Base-by-base conservation (phyloP, 23 tunicate genomes). In the Aplidium turbinatum region DNA sequence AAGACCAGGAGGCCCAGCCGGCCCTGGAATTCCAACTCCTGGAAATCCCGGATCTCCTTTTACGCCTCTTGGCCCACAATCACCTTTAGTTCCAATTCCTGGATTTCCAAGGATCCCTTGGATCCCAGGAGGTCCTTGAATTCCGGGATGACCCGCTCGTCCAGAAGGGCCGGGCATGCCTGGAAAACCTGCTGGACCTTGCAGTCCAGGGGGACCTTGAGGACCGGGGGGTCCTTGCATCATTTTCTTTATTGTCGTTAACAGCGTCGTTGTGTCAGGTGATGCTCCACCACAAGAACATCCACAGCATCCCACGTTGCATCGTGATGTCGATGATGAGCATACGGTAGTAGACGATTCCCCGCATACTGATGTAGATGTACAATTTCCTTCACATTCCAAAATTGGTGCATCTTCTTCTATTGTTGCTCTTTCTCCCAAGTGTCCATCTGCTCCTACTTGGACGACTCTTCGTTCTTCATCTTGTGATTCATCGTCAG, bases 161-260 rank as follows among this genome's bases (percentile, higher is more conserved):
- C 99, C 99, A 11, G 96, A 68, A 1, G 99, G 87, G 7, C 99
- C 99, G 9, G 96, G 92, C 75, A 82, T 54, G 30, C 99, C 99
- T 6, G 99, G 92, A 35, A 78, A 82, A 0, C 99, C 99, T 3
- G 95, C 77, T 3, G 90, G 90, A 20, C 99, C 99, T 42, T 94
- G 87, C 0, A 89, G 38, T 18, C 97, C 97, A 26, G 86, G 77
- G 6, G 89, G 90, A 3, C 97, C 97, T 38, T 84, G 87, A 3
- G 54, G 36, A 35, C 97, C 97, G 22, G 72, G 86, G 4, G 90
- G 86, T 13, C 96, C 96, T 45, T 82, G 89, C 63, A 63, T 77
- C 1, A 91, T 11, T 23, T 66, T 47, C 51, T 84, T 56, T 20
- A 91, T 38, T 1, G 87, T 64, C 16, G 54, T 57, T 34, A 91